Evolutionary conservation across 37 sponge, comb jelly and placozoan species (phyloP).

Genomic region (Cladorhizidae sp.): DNA sequence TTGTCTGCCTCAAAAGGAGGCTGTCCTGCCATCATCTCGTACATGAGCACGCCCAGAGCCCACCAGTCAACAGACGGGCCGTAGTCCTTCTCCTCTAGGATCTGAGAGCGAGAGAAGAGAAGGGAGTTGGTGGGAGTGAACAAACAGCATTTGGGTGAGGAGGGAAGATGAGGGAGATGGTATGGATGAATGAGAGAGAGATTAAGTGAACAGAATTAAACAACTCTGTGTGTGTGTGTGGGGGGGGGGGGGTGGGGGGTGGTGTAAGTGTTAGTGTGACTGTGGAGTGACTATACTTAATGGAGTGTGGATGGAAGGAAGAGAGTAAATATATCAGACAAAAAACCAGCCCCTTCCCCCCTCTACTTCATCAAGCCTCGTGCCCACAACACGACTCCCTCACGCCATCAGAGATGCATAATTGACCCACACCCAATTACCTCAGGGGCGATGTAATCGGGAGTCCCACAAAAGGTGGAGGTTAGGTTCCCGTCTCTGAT

Average conservation of each 20-base stretch:
- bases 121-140: too few species aligned
- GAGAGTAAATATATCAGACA: too few species aligned
- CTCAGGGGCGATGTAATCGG: conserved; percentile 99
- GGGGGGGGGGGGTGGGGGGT: neutral
- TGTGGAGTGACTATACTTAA: too few species aligned
- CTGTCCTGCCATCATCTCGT: conserved; percentile 99
- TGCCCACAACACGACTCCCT: too few species aligned
- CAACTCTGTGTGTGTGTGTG: neutral
- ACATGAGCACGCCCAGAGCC: conserved; percentile 99
- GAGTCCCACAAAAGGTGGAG: conserved; percentile 98
- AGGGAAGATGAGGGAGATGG: too few species aligned
- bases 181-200: neutral
- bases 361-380: too few species aligned
- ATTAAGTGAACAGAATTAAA: neutral
- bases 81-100: conserved; percentile 90
- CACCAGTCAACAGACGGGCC: conserved; percentile 97
- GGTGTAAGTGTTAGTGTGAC: too few species aligned
- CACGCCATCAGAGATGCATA: neutral
- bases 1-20: conserved; percentile 99
- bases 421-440: conserved; percentile 28
- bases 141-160: too few species aligned
- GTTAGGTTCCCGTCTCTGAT: conserved; percentile 82
- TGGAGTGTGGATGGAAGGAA: too few species aligned
- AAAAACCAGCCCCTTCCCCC: too few species aligned
- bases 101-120: too few species aligned